Conservation (phyloP, 1,140 invertebrate species). For the Procambarus virginalis region DNA sequence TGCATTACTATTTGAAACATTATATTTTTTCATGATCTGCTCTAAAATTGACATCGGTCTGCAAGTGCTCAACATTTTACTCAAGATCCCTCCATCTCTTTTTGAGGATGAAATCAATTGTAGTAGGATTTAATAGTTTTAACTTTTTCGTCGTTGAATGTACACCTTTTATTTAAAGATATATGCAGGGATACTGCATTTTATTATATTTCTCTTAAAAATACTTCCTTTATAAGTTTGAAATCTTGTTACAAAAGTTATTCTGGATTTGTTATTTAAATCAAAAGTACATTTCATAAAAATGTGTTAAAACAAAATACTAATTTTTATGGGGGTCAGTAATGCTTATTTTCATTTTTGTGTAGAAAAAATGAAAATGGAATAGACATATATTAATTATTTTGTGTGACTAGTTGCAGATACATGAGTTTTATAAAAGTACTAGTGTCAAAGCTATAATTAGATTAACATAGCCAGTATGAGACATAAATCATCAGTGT, state of each 20-base stretch:
- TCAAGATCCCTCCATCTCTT: conserved; percentile 32
- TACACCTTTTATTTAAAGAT: conserved; percentile 1
- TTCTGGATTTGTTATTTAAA: not conserved
- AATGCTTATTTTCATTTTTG: not conserved
- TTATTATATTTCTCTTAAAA: not conserved
- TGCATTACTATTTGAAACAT: not conserved
- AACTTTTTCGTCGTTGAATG: not conserved
- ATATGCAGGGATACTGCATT: conserved; percentile 16
- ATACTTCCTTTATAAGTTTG: not conserved
- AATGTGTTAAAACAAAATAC: not conserved
- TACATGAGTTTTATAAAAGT: not conserved
- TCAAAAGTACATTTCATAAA: not conserved
- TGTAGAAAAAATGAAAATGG: not conserved
- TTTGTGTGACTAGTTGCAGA: not conserved
- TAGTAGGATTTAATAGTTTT: conserved; percentile 6
- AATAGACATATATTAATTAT: not conserved
- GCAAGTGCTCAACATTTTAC: conserved; percentile 36
- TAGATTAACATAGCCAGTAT: not conserved
- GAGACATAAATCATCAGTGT: not conserved
- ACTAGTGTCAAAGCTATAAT: not conserved
- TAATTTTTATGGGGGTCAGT: not conserved
- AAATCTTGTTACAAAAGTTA: not conserved
- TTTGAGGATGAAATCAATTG: conserved; percentile 26
- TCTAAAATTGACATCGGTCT: not conserved
- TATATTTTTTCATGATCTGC: not conserved